Base-by-base conservation (phyloP, 2,888 invertebrate species). In the Andrena flavipes region DNA sequence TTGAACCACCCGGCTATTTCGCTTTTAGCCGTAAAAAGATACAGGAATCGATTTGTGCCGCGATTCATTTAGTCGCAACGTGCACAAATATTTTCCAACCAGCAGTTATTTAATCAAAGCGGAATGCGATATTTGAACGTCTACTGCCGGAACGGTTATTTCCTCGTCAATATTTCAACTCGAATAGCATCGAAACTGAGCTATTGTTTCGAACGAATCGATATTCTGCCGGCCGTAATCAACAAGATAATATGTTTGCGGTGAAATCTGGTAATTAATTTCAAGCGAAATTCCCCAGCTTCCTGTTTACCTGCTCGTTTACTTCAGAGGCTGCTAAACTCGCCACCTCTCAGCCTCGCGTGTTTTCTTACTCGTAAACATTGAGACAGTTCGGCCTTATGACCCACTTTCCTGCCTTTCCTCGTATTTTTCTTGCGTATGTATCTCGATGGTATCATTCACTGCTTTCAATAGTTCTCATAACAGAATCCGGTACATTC, bases 301-400 rank as follows among this genome's bases (percentile, higher is more conserved):
- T 29, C 20, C 16, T 56, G 23, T 20, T 23, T 59, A 49, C 60
- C 60, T 33, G 49, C 64, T 64, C 77, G 59, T 79, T 79, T 59
- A 69, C 79, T 64, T 79, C 29, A 16, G 51, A 59, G 51, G 30
- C 64, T 23, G 48, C 30, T n/a, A n/a, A 42, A 68, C 78, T 51
- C 30, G 30, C 65, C 30, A 62, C 60, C 76, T 60, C 42, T 60
- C 42, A 13, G 42, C 4, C 42, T 0, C 35, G 1, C 42, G 5
- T 16, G 42, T 42, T 16, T 42, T 16, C 42, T 5, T 13, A 1
- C 1, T 42, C 23, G 56, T 56, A 56, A 20, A 56, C 56, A 56
- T 8, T 23, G 23, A 56, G 20, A 26, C 56, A 56, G 20, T 20
- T 56, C 8, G 26, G 23, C 10, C 10, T 3, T 26, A 23, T 1